Evolutionary conservation across 2,888 invertebrate species (phyloP), one percentile per base, ranked within the genome.

Genomic region (Leptinotarsa peninsularis): DNA sequence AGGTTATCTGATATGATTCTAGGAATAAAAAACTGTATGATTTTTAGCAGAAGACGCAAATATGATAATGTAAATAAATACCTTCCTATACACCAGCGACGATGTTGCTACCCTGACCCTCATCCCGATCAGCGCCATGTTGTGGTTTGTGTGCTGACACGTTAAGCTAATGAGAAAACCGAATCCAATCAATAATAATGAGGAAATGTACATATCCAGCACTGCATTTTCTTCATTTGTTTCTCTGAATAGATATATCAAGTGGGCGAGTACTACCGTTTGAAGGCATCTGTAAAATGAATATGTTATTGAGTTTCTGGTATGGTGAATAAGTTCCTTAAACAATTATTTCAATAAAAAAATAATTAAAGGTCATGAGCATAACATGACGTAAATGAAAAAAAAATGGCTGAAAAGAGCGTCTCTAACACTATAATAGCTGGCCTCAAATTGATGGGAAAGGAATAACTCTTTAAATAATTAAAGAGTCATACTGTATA

Each of bases 61-160:
- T 43, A 3, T 3, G 3, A 10, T 0, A 43, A 10, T 43, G 43
- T 43, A 10, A 13, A 21, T 23, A 33, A 83, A 83, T 87, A 95
- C 95, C 92, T 96, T 96, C 89, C 94, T 92, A 85, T 95, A 96
- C 72, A 97, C 91, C 13, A 96, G 89, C 2, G 95, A 93, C 84
- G 95, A 95, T 70, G 93, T 93, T 0, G 96, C 94, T 3, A 95
- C 92, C 80, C 96, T 90, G 74, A 95, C 91, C 88, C 92, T 91
- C 92, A 95, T 94, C 27, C 96, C 96, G 49, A 94, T 90, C 14
- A 52, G 21, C n/a, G 49, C 14, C 58, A 75, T 50, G 14, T 91
- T 91, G 81, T 91, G 91, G 56, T 91, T 89, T 21, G 90, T 89
- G 84, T 93, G 93, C 85, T 93, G 92, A 81, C 90, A 89, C n/a